Base-by-base conservation (phyloP, 2,888 invertebrate genomes). In the Agrotis clavis region DNA sequence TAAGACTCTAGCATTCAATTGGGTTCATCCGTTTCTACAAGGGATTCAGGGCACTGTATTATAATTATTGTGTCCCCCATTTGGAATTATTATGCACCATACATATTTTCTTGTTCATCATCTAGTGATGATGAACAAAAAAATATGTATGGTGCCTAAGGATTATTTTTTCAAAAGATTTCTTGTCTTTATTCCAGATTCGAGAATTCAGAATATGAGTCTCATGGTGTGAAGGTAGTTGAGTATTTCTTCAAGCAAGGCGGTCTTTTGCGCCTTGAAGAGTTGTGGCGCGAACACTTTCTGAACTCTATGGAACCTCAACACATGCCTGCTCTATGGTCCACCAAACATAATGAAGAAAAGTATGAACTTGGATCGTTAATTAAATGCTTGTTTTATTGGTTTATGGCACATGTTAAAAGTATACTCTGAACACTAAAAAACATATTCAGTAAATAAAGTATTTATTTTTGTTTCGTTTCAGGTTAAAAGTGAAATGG, bases 241-340 rank as follows among this genome's bases (percentile, higher is more conserved):
- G 94, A 97, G 35, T 94, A 96, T 85, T 98, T 96, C 88, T 82
- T 94, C 85, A 92, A 92, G 57, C 88, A 89, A 7, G 91, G 93
- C 30, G 97, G 98, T 0, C 93, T 98, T n/a, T 92, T 98, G 4
- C 95, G 95, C 60, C 95, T 98, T 65, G 98, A 98, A 89, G 97
- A 96, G 85, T 86, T 97, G 72, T 98, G 98, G 98, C 93, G 98
- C 16, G 95, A 97, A 85, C 98, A 98, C 90, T 98, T 98, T 91
- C 88, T 98, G 5, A 90, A 94, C 1, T 96, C 96, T 4, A 98
- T 98, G 98, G 91, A 97, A 66, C 98, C 98, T 0, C 93, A 96
- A 76, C 97, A 96, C 92, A 94, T 98, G 91, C 98, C 98, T 0
- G 92, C 96, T 2, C 92, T 98, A 62, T 98, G 98, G 98, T 98